Conservation (phyloP, 2,888 invertebrate species). For the Ormyrus thymus region DNA sequence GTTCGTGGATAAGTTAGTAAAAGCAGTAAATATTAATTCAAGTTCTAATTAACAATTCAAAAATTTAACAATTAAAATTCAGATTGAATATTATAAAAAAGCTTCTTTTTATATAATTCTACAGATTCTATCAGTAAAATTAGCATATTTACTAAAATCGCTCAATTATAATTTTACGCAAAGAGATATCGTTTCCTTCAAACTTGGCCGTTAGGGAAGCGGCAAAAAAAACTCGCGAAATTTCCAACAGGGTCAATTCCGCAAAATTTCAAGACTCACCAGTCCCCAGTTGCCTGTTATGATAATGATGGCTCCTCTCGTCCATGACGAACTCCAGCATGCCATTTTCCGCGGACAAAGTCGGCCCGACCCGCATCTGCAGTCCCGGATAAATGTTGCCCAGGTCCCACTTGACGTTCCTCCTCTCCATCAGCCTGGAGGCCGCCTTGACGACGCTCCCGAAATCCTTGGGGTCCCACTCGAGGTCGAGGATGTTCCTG, state of each 20-base stretch:
- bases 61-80: too few species aligned
- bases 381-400: constrained; percentile 85
- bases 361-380: constrained; percentile 85
- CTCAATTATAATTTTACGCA: too few species aligned
- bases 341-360: constrained; percentile 80
- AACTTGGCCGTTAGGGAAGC: too few species aligned
- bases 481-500: constrained; percentile 81
- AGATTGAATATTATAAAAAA: too few species aligned
- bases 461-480: constrained; percentile 85
- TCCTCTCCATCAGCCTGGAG: constrained; percentile 78
- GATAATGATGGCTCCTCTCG: constrained; percentile 70
- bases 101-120: too few species aligned
- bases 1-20: too few species aligned
- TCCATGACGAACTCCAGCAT: constrained; percentile 86
- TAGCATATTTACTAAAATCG: too few species aligned
- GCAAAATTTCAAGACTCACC: constrained; percentile 74
- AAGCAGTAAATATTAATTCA: too few species aligned
- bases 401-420: constrained; percentile 86
- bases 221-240: too few species aligned
- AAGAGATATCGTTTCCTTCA: too few species aligned
- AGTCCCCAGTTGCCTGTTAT: constrained; percentile 79
- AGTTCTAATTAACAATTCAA: too few species aligned
- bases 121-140: too few species aligned
- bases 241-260: not conserved
- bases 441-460: constrained; percentile 77